Base-by-base conservation (phyloP, 2,888 invertebrate species). In the Malthinus flaveolus region DNA sequence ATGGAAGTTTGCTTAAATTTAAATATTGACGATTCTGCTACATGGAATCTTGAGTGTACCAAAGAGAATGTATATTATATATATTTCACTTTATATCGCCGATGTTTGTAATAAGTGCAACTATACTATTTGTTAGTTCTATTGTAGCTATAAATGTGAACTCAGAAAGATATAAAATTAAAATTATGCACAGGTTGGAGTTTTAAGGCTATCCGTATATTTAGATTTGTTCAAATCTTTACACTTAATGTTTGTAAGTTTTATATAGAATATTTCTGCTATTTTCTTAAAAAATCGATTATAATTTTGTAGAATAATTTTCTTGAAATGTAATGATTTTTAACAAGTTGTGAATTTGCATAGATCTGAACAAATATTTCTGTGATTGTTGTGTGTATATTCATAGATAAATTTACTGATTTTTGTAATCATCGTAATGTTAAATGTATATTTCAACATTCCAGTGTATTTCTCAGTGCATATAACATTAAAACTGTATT, bases 391-490 rank as follows among this genome's bases (percentile, higher is more conserved):
- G 73, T 76, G 75, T 75, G 70, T 70, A 71, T 68, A 68, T 63
- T 63, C 59, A 59, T 62, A 63, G 60, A 64, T 52, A 58, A 62
- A 62, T 52, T 56, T 59, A 59, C 36, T 48, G 56, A 56, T 70
- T 68, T 73, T 74, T 72, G 71, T 74, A 71, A 71, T 72, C 72
- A 70, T 68, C 74, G 70, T 75, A 71, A 70, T 69, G 73, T 71
- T 73, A 67, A 69, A 72, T 73, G 73, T 75, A 72, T 72, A 72
- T 74, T 73, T 71, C 70, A 70, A 73, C 76, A 76, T 76, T 76
- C 76, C 76, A 74, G 70, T 75, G 70, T 74, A 74, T 72, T 75
- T 75, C 74, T 74, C 71, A 73, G 71, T 76, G 75, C 76, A 75
- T 73, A 75, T 76, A 75, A 65, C 70, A 72, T 67, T 59, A 15